Evolutionary conservation across 2,797 vertebrate species (phyloP).

Genomic region (Mormyrops boulengeri): DNA sequence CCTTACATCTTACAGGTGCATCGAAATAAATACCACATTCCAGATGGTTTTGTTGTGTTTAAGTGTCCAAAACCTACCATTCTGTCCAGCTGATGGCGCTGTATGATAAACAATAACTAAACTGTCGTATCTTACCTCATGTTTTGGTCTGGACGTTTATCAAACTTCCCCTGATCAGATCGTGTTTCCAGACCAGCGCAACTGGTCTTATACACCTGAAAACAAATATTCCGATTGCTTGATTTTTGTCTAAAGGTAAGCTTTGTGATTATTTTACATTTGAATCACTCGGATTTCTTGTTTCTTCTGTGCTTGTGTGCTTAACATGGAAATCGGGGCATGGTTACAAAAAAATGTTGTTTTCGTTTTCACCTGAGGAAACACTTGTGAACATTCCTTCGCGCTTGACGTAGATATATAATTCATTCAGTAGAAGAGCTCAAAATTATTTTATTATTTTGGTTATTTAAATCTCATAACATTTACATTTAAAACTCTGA

Average conservation of each 20-base stretch:
- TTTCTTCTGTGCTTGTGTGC: neutral
- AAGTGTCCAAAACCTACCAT: neutral
- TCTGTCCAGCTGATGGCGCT: constrained; percentile 17
- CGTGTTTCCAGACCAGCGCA: neutral
- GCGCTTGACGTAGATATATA: neutral
- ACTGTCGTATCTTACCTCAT: neutral
- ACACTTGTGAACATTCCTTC: neutral
- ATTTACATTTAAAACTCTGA: neutral
- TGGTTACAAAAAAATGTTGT: neutral
- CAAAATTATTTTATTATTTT: neutral
- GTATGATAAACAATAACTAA: neutral
- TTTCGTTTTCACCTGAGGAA: neutral
- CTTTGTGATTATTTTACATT: neutral
- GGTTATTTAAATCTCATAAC: neutral
- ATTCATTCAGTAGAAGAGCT: neutral
- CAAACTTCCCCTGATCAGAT: neutral
- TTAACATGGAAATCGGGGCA: neutral
- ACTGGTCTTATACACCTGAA: neutral
- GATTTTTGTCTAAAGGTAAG: neutral
- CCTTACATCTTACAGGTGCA: neutral
- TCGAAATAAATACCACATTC: neutral
- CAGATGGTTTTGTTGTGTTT: neutral
- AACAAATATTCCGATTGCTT: neutral
- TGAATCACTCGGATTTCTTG: neutral
- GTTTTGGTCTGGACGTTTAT: neutral